Evolutionary conservation across 2,888 invertebrate genomes (phyloP).

Genomic region (Epirrhoe tristata): DNA sequence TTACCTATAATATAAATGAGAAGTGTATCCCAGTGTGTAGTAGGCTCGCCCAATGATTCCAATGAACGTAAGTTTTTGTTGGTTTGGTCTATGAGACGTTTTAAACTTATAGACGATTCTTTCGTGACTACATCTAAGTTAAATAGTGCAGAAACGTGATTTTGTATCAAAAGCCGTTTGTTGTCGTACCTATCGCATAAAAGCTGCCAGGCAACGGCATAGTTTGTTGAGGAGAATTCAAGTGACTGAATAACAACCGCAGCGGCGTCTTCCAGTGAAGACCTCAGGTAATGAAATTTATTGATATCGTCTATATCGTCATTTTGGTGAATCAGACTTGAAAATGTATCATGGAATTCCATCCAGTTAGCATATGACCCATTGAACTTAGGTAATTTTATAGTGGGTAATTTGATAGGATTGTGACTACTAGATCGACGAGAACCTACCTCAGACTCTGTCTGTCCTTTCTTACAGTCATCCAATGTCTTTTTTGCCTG

Average conservation of each 20-base stretch:
- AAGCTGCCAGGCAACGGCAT: conserved; percentile 42
- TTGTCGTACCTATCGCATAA: conserved; percentile 46
- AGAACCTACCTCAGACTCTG: background rate
- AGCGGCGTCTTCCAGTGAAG: conserved; percentile 43
- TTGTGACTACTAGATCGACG: background rate
- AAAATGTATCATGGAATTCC: conserved; percentile 45
- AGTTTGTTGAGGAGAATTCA: conserved; percentile 39
- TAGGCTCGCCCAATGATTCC: conserved; percentile 40
- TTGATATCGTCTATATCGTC: conserved; percentile 44
- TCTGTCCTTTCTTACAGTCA: no score
- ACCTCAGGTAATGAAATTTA: conserved; percentile 45
- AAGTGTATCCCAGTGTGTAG: conserved; percentile 44
- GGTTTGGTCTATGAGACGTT: conserved; percentile 38
- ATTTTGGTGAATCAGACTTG: conserved; percentile 42
- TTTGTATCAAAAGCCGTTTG: conserved; percentile 36
- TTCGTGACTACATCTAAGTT: conserved; percentile 37
- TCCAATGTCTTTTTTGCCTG: conserved; percentile 1
- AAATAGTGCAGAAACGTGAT: conserved; percentile 43
- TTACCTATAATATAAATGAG: conserved; percentile 45
- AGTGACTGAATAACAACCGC: conserved; percentile 43
- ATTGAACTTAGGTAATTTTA: conserved; percentile 44
- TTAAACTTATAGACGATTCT: conserved; percentile 39
- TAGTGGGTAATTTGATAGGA: conserved; percentile 42
- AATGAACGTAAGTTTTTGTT: conserved; percentile 46
- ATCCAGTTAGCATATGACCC: conserved; percentile 44